phyloP scores from a whole-genome alignment of 2,888 invertebrate species.

The Seladonia tumulorum region DNA sequence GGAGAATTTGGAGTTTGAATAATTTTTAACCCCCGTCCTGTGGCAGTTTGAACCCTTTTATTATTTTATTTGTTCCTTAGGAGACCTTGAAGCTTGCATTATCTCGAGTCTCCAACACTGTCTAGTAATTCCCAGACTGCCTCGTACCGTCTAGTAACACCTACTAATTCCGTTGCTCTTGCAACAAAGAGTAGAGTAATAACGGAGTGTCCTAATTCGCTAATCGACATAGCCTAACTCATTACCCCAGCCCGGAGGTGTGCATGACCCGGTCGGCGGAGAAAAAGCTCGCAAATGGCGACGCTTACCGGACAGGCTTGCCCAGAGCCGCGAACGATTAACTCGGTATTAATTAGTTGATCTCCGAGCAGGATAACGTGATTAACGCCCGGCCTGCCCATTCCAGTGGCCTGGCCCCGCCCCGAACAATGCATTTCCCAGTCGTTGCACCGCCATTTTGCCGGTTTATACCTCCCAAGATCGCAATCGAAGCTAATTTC shows the following conservation, averaged over 20 bases:
- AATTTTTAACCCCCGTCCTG: neutral
- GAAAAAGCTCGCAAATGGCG: constrained; percentile 15
- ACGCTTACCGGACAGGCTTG: constrained; percentile 20
- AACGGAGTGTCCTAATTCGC: neutral
- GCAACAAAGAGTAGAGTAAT: no score
- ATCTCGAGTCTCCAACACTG: neutral
- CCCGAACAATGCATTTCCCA: constrained; percentile 64
- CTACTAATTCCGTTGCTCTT: neutral
- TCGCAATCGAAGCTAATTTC: constrained; percentile 66
- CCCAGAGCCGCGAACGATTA: constrained; percentile 58
- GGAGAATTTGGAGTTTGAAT: neutral
- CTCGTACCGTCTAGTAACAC: no score
- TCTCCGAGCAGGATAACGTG: constrained; percentile 65
- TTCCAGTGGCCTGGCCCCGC: constrained; percentile 61
- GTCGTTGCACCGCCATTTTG: constrained; percentile 69
- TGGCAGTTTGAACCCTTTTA: neutral
- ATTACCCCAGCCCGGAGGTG: neutral
- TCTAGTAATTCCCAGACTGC: no score
- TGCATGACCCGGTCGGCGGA: neutral
- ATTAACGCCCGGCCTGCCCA: constrained; percentile 63
- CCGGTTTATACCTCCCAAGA: constrained; percentile 71
- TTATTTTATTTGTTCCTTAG: neutral
- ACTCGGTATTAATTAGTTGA: constrained; percentile 70
- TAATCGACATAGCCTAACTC: no score
- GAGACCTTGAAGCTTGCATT: neutral